Evolutionary conservation across 2,888 invertebrate genomes (phyloP), one percentile per base, ranked within the genome.

Genomic region (Heteromyza rotundicornis): DNA sequence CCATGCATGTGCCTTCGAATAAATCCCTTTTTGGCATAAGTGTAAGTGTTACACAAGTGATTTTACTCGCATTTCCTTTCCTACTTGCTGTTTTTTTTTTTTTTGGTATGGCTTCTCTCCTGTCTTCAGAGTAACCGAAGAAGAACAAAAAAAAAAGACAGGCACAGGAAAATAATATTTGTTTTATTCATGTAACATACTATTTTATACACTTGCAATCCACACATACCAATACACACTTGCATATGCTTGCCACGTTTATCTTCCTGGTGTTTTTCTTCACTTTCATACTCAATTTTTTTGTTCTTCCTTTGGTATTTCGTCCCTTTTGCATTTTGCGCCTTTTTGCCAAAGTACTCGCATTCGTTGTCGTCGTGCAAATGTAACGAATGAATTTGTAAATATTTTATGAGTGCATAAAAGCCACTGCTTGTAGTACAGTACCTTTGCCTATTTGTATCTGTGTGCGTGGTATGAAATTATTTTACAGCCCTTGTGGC

Each of bases 371-470:
- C 10, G 40, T 40, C n/a, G 40, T 14, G 70, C 69, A 65, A 73
- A 77, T 72, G 77, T 75, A 75, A 77, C 74, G 77, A 78, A 79
- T 79, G 79, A 79, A 78, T 79, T 79, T 77, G 76, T 79, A 76
- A 79, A 79, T 79, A 79, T 79, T 79, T 79, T 77, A 79, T 79
- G 71, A 79, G 75, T 70, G 73, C 71, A 78, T 78, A 78, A 79
- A 64, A 70, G 51, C 54, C 62, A 57, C n/a, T n/a, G 24, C 27
- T n/a, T 16, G 55, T 10, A 57, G 16, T 35, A 20, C 23, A 54
- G 23, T 36, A 14, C 14, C 7, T 32, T 17, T 24, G 27, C 35
- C 36, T 62, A 22, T 53, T 2, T 52, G 10, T 27, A 16, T 44
- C 20, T 12, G 17, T 50, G 44, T 47, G 23, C 22, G 14, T 55